These are phyloP conservation scores for Hirudinaria manillensis DNA, from an alignment of 2,888 invertebrate genomes.

Conservation along the genomic window DNA sequence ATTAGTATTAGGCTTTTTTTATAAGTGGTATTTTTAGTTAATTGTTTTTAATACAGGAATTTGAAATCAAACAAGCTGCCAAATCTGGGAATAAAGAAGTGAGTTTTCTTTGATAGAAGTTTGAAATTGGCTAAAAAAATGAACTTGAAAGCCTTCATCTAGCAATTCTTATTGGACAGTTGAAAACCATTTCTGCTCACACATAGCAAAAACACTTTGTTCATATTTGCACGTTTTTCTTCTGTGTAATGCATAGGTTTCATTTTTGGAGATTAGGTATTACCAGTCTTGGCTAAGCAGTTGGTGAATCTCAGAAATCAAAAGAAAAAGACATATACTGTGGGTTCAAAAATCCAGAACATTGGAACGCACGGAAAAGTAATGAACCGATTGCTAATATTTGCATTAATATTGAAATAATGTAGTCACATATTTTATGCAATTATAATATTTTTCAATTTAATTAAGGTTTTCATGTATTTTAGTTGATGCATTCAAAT, in stretches of 20 bases:
- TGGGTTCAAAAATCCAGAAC: slow-evolving; percentile 72
- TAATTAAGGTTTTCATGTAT: slow-evolving; percentile 30
- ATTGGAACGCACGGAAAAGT: slow-evolving; percentile 76
- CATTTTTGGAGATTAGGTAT: slow-evolving; percentile 43
- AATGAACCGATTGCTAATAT: not conserved
- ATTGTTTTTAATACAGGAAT: slow-evolving; percentile 60
- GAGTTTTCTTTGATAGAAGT: not conserved
- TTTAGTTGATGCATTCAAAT: slow-evolving; percentile 75
- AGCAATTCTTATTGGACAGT: no score
- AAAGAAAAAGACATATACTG: slow-evolving; percentile 73
- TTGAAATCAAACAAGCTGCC: slow-evolving; percentile 81
- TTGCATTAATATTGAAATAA: not conserved
- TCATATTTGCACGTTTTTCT: no score
- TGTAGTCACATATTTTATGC: not conserved
- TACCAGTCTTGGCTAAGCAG: slow-evolving; percentile 74
- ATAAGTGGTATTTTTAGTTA: no score
- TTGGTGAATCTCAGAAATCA: slow-evolving; percentile 79
- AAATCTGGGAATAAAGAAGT: slow-evolving; percentile 78
- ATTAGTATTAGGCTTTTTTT: no score
- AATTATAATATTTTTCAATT: not conserved
- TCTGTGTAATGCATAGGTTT: no score
- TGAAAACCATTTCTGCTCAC: no score
- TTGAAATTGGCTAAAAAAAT: not conserved
- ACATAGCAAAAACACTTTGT: no score
- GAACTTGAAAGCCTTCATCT: no score